Base-by-base conservation (phyloP, 2,888 invertebrate genomes). In the Junonia oenone region DNA sequence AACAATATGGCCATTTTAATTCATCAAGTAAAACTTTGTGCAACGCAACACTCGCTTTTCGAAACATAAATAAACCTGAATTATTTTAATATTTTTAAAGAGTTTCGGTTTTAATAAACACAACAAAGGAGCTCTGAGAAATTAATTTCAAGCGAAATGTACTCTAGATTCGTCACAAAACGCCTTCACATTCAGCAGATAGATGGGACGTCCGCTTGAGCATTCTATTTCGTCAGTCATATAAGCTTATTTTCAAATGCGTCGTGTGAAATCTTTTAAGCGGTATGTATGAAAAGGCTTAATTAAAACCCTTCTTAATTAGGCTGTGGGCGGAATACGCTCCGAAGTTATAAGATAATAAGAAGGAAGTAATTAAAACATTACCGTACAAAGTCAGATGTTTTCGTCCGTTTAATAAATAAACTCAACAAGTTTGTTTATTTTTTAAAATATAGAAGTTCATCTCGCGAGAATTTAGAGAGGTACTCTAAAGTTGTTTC, bases 361-460 rank as follows among this genome's bases (percentile, higher is more conserved):
- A 70, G 73, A 67, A 70, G 69, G 73, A 75, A 75, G 78, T 79
- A 80, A 83, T 83, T 83, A 83, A 81, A 83, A 82, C 81, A 83
- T 81, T 80, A 76, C 69, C 73, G 71, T 74, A 70, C 73, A 67
- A 75, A 78, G 76, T 75, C 75, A 66, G 67, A 71, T 73, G 72
- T 76, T 76, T 76, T 73, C 67, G 68, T 66, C 68, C 69, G 67
- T 69, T 75, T 69, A 71, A 76, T 71, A 69, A 62, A 55, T 53
- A 62, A 57, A 67, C 71, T 78, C 74, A 79, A 78, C 78, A 78
- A 78, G 79, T 79, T 72, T 69, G 64, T 56, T 72, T 66, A 60
- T 67, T 67, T 68, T 65, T 56, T 38, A n/a, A 11, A n/a, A 33
- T n/a, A n/a, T 33, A 3, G n/a, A 22, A 22, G 22, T 22, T 22